Conservation (phyloP, 2,888 invertebrate genomes). For the Chamaedrilus cognettii region DNA sequence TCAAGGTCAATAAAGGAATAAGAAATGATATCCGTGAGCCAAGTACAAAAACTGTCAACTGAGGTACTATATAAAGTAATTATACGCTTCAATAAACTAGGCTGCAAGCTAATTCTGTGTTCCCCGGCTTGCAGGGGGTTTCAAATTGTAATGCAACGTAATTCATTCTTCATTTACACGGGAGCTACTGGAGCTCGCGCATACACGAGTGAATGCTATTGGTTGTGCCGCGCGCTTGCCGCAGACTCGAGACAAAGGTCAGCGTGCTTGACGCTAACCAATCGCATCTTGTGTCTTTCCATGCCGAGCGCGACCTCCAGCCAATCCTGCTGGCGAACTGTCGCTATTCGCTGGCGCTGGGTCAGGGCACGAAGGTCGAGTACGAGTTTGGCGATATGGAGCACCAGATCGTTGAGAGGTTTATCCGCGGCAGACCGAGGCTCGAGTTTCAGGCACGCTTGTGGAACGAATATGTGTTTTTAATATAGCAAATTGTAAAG, state of each 20-base stretch:
- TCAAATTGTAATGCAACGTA: too few relatives aligned
- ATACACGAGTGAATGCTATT: neutral
- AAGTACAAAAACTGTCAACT: too few relatives aligned
- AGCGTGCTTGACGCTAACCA: conserved; percentile 18
- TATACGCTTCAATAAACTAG: too few relatives aligned
- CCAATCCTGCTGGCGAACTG: conserved; percentile 45
- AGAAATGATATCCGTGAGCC: too few relatives aligned
- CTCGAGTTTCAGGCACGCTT: conserved; percentile 18
- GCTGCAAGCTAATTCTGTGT: too few relatives aligned
- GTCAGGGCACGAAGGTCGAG: conserved; percentile 40
- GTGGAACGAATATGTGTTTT: neutral
- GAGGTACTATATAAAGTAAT: too few relatives aligned
- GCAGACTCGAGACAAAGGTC: conserved; percentile 6
- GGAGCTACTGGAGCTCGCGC: too few relatives aligned
- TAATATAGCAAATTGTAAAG: too few relatives aligned
- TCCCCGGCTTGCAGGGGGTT: too few relatives aligned
- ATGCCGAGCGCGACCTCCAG: conserved; percentile 42
- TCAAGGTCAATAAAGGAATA: too few relatives aligned
- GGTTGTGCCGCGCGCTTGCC: neutral
- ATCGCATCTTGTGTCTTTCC: conserved; percentile 31
- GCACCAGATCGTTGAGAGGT: conserved; percentile 42
- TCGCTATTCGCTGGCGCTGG: conserved; percentile 43
- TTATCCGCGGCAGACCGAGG: conserved; percentile 34
- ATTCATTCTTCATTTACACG: too few relatives aligned
- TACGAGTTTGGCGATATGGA: conserved; percentile 43